Evolutionary conservation across 2,113 vertebrate species (phyloP).

Genomic region (Vimba vimba): DNA sequence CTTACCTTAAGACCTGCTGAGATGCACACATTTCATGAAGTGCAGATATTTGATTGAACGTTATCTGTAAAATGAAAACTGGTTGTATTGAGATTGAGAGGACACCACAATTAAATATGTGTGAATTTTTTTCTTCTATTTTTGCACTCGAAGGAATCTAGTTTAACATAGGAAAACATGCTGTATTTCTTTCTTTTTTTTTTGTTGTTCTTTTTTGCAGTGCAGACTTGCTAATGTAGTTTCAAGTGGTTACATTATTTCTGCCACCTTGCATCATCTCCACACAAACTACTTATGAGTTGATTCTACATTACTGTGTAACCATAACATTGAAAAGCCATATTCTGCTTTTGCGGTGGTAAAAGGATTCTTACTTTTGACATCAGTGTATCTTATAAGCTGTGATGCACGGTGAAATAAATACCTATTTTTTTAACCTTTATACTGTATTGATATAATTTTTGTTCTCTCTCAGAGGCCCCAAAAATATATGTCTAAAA

Average conservation of each 20-base stretch:
- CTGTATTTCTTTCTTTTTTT: not conserved
- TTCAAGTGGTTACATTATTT: not conserved
- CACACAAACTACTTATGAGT: not conserved
- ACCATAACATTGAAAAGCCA: not conserved
- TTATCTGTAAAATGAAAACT: not conserved
- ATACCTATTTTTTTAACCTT: not conserved
- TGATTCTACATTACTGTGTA: not conserved
- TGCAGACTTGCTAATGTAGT: not conserved
- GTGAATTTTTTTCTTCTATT: not conserved
- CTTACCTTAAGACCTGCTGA: conserved; percentile 11
- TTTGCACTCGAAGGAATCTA: not conserved
- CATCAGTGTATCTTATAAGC: not conserved
- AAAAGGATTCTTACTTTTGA: not conserved
- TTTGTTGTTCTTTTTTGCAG: not conserved
- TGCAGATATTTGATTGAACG: not conserved
- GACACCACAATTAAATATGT: not conserved
- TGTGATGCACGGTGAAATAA: not conserved
- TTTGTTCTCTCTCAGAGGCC: too few species aligned
- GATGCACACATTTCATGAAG: not conserved
- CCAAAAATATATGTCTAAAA: too few species aligned
- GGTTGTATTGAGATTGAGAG: not conserved
- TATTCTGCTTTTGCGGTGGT: not conserved
- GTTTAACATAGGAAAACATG: not conserved
- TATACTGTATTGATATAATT: too few species aligned
- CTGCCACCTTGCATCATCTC: conserved; percentile 25